Base-by-base conservation (phyloP, 2,113 vertebrate genomes). In the Dendrocopos noguchii region DNA sequence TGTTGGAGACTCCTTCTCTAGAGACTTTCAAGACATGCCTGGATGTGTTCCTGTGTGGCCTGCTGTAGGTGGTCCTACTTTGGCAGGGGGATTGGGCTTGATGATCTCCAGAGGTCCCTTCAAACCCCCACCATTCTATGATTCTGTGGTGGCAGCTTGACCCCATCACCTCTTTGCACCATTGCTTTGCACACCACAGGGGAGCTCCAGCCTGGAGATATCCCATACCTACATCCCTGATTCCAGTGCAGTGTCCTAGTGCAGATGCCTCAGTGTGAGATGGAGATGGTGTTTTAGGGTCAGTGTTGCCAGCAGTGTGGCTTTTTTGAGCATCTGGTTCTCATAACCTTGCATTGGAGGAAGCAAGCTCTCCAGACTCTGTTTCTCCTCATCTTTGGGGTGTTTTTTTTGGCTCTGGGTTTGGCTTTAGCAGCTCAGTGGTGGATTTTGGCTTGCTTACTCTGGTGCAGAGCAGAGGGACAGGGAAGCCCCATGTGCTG, bases 221-320 rank as follows among this genome's bases (percentile, higher is more conserved):
- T 2, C 33, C 76, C 2, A 0, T 4, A 0, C 14, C 42, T 22
- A 1, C 47, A 24, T 46, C 57, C 50, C 1, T 63, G 52, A 16
- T 70, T 31, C 39, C 0, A 2, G 73, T 0, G 0, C 39, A 1
- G 25, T 1, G 29, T 65, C 64, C 68, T 0, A 0, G 20, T 6
- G 61, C 61, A 13, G 68, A 12, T 25, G 10, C 17, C 46, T 27
- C 44, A 0, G 19, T 1, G 24, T 0, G 19, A 27, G 47, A 7
- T 5, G 57, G 29, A 34, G 46, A n/a, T 0, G 2, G 8, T 29
- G 6, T 27, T 79, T 31, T 18, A 46, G 60, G 55, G 44, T 63
- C 3, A 2, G 10, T 0, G 28, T 56, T 65, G 44, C 61, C 3
- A 3, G 33, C 28, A 2, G 24, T 1, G 0, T 3, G 29, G 29